Conservation (phyloP, 2,888 invertebrate species). For the Phymatocera aterrima region DNA sequence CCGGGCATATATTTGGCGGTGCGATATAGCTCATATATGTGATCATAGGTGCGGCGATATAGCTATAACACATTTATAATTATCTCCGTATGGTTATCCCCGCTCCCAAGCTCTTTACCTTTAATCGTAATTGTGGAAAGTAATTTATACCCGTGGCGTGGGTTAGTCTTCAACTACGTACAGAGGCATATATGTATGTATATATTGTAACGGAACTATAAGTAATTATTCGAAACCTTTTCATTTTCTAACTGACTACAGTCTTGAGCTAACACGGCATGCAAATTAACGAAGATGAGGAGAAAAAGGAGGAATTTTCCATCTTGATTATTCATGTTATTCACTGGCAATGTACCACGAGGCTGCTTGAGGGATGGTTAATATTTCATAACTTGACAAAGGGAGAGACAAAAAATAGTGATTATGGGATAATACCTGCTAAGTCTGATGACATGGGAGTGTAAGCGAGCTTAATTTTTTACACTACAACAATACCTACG, state of each 20-base stretch:
- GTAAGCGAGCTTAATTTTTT: neutral
- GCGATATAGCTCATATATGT: neutral
- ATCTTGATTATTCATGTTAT: slow-evolving; percentile 22
- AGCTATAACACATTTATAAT: too few relatives aligned
- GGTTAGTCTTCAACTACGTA: slow-evolving; percentile 1
- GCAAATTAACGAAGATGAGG: neutral
- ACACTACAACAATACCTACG: too few relatives aligned
- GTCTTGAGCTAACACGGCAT: neutral
- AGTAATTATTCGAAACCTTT: slow-evolving; percentile 4
- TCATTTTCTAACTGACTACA: neutral
- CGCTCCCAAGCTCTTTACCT: neutral
- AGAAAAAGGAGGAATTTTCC: neutral
- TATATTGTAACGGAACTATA: neutral
- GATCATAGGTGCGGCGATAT: too few relatives aligned
- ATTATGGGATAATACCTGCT: neutral
- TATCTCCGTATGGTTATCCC: neutral
- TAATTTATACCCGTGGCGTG: neutral
- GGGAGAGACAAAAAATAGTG: neutral
- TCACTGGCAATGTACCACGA: slow-evolving; percentile 14
- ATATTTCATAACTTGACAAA: slow-evolving; percentile 20
- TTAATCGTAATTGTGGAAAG: neutral
- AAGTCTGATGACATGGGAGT: slow-evolving; percentile 7
- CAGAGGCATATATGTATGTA: too few relatives aligned
- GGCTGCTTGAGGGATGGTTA: slow-evolving; percentile 8
- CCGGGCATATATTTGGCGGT: neutral